Percentiles rank a stretch among this genome's conserved stretches.
Evolutionary conservation across 2,888 invertebrate genomes (phyloP).

Genomic region (Uropetala carovei): DNA sequence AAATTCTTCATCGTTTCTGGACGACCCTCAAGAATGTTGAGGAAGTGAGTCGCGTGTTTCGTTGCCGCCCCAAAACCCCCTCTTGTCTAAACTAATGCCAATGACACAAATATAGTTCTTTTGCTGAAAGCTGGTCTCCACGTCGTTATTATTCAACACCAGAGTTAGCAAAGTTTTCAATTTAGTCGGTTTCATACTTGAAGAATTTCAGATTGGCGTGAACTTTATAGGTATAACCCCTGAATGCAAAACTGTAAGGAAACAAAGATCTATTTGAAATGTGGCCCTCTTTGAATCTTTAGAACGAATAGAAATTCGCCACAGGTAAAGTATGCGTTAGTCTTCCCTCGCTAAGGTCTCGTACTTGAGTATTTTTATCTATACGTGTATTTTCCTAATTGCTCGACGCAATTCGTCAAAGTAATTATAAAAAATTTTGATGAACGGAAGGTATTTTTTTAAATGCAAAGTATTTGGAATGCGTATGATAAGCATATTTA

Average conservation of each 20-base stretch:
- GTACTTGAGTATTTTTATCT: too few relatives aligned
- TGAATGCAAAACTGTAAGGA: background rate
- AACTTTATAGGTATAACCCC: background rate
- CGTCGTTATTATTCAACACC: background rate
- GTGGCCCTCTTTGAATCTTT: too few relatives aligned
- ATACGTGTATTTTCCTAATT: too few relatives aligned
- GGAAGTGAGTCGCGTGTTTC: slow-evolving; percentile 1
- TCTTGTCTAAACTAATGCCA: slow-evolving; percentile 38
- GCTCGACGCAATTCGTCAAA: too few relatives aligned
- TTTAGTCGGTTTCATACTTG: background rate
- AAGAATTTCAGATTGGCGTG: background rate
- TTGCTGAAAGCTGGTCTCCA: background rate
- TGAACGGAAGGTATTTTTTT: too few relatives aligned
- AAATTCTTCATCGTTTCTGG: slow-evolving; percentile 37
- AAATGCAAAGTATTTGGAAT: too few relatives aligned
- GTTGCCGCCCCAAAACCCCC: background rate
- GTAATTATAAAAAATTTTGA: too few relatives aligned
- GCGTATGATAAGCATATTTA: too few relatives aligned
- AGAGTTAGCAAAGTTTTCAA: background rate
- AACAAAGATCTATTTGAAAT: too few relatives aligned
- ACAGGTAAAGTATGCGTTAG: too few relatives aligned
- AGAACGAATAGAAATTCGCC: too few relatives aligned
- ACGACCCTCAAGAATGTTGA: slow-evolving; percentile 53
- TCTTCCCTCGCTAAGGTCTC: too few relatives aligned
- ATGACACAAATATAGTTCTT: slow-evolving; percentile 19